Evolutionary conservation across 1,140 invertebrate species (phyloP), one percentile per base, ranked within the genome.

Genomic region (Drosophila mayri): DNA sequence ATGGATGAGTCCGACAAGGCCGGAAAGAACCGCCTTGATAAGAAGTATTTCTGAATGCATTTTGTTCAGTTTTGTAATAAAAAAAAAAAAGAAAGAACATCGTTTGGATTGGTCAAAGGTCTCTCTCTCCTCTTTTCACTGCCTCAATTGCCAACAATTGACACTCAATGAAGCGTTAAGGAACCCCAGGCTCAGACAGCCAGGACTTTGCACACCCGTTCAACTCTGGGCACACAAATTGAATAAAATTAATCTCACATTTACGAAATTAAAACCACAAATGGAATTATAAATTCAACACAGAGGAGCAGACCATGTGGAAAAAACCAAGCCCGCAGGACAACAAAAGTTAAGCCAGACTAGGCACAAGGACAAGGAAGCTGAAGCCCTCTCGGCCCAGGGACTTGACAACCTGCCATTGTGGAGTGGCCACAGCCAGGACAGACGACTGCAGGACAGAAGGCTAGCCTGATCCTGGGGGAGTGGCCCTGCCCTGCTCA

Each of bases 261-360:
- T 91, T 91, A 88, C 83, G 68, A 87, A 82, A 91, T 91, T 91
- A 91, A 91, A 91, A 84, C 86, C 85, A 70, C 88, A 91, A 91
- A 91, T 91, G 88, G 88, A 91, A 91, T 91, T 91, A 91, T 84
- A 91, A 91, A 91, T 90, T 90, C 86, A 90, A 52, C 74, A 83
- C 76, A 81, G 46, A 49, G 57, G 50, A 72, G 41, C 52, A 79
- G 70, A 68, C 76, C 58, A 50, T 60, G 62, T 79, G 61, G 68
- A 79, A 79, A 79, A 75, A 79, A 68, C 64, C 62, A 70, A 81
- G 80, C 84, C 88, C 81, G 81, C 88, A 91, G 88, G 81, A 85
- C 63, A 79, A 79, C 88, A 91, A 84, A 91, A 88, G 81, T 91
- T 91, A 88, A 91, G 79, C 88, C 84, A 85, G 63, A 82, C 75